Evolutionary conservation across 1,140 invertebrate genomes (phyloP), one percentile per base, ranked within the genome.

Genomic region (Diprion similis): DNA sequence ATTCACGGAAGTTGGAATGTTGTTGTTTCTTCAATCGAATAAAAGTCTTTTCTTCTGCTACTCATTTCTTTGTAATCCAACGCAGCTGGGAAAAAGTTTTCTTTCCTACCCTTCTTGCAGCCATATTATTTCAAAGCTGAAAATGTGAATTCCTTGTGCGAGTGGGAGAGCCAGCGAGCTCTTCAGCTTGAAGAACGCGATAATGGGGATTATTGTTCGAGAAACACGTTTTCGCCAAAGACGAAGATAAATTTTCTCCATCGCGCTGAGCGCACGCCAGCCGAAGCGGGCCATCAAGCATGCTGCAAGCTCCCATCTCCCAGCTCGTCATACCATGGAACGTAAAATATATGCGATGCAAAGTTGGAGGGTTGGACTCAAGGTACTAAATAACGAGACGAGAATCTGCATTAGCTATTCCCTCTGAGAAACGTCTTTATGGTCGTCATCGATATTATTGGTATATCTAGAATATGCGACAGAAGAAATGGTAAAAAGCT

Each of bases 161-260:
- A 37, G 6, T 37, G 24, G 24, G 9, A 59, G 51, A 59, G 11
- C 51, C 51, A 8, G 7, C 2, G 24, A 37, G 51, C 51, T 59
- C 51, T 59, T 9, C 51, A 9, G 9, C 11, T 17, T 59, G 11
- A 13, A 46, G 46, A 70, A 70, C 13, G n/a, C 69, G 18, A 45
- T 70, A 70, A 70, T 70, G 69, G 69, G 69, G 69, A 70, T 70
- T 70, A 70, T 70, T 70, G 69, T 70, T 48, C 69, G 69, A 46
- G 69, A 70, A 70, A 70, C 69, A 70, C 69, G 69, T 70, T 70
- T 70, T 19, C 69, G 19, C 69, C 69, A n/a, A 68, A 48, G 69
- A 70, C 69, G 69, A 70, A 70, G 69, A 70, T 48, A 37, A 70
- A 70, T 70, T 46, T 70, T 37, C 10, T 37, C 46, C 69, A 15